Conservation (phyloP, 2,888 invertebrate genomes). For the Leptarthrus brevirostris region DNA sequence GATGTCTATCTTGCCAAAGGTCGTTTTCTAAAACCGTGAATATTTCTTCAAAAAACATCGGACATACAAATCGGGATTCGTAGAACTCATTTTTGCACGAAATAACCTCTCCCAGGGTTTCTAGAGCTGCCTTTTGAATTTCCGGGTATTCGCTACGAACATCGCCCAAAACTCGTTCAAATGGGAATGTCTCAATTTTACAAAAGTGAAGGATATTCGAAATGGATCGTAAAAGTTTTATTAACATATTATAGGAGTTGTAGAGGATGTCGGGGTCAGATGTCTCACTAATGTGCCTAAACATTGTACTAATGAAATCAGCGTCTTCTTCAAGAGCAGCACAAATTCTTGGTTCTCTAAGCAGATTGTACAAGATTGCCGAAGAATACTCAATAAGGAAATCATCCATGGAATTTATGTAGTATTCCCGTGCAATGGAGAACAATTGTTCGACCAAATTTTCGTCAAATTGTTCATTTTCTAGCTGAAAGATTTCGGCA, state of each 20-base stretch:
- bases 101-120: not conserved
- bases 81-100: conserved; percentile 13
- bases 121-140: conserved; percentile 30
- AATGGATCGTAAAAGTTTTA: conserved; percentile 21
- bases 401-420: conserved; percentile 22
- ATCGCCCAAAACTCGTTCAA: conserved; percentile 38
- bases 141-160: conserved; percentile 10
- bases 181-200: conserved; percentile 27
- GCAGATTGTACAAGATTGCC: conserved; percentile 23
- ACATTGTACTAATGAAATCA: not conserved
- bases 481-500: conserved; percentile 32
- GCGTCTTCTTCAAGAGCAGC: conserved; percentile 13
- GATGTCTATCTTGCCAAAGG: not conserved
- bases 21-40: conserved; percentile 50
- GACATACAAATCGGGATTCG: conserved; percentile 12
- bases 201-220: conserved; percentile 16
- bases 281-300: not conserved
- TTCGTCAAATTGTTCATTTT: not conserved
- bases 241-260: conserved; percentile 47
- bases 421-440: conserved; percentile 4
- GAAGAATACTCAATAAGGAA: conserved; percentile 50
- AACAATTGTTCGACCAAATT: not conserved
- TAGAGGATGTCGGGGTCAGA: conserved; percentile 46
- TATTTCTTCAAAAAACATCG: conserved; percentile 47
- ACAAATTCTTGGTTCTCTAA: conserved; percentile 48